phyloP scores from a whole-genome alignment of 2,113 vertebrate genomes.

The Gasterosteus aculeatus region DNA sequence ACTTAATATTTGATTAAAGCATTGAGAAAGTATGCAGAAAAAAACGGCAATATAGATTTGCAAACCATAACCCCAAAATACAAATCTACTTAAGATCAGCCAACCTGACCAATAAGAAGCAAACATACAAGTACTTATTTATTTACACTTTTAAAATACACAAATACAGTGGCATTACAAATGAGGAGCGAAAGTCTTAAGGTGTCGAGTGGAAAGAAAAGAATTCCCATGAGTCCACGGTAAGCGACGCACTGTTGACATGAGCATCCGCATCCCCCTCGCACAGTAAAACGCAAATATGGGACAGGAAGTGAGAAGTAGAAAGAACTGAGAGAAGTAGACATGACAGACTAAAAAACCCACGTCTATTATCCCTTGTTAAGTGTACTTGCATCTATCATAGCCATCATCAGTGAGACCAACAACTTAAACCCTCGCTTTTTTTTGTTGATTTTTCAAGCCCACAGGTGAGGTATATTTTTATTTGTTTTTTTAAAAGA shows the following conservation, averaged over 20 bases:
- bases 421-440: constrained; percentile 44
- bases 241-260: constrained; percentile 61
- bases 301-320: constrained; percentile 31
- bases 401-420: constrained; percentile 59
- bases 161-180: constrained; percentile 90
- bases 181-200: constrained; percentile 75
- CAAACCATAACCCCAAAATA: no score
- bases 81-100: not conserved
- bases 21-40: no score
- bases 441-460: constrained; percentile 44
- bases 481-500: not conserved
- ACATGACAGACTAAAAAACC: constrained; percentile 28
- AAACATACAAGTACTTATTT: constrained; percentile 87
- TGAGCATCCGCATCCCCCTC: constrained; percentile 42
- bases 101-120: constrained; percentile 9
- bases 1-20: no score
- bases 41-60: no score
- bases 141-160: constrained; percentile 96
- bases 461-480: constrained; percentile 50
- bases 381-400: constrained; percentile 57
- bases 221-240: constrained; percentile 72
- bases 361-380: constrained; percentile 19
- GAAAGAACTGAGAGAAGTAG: constrained; percentile 24
- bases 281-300: constrained; percentile 54
- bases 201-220: constrained; percentile 48